A percentile compares a stretch with the other conserved stretches of the same genome.
phyloP scores from a whole-genome alignment of 30 jellyfish, hydroid and myxozoan species.

The Hydractinia echinata region DNA sequence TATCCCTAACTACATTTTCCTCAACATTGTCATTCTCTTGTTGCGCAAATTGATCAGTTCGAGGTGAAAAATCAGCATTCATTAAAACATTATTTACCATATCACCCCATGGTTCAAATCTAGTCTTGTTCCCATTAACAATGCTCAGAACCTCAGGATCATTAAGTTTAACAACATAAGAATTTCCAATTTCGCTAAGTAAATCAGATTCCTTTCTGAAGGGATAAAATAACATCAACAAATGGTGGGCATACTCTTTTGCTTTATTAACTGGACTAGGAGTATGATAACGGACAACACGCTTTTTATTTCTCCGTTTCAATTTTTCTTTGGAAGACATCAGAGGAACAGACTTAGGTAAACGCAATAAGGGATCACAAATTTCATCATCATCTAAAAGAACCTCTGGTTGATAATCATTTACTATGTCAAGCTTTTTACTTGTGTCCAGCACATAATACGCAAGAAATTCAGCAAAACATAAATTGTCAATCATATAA shows the following conservation, averaged over 20 bases:
- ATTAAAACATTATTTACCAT: background rate
- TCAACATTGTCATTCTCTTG: background rate
- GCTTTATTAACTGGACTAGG: background rate
- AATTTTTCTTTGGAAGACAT: background rate
- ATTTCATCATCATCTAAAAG: too few relatives aligned
- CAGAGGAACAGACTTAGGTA: background rate
- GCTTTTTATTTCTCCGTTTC: background rate
- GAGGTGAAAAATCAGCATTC: conserved; percentile 14
- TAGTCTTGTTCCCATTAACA: background rate
- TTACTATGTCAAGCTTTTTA: background rate
- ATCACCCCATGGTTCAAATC: conserved; percentile 14
- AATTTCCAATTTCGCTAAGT: too few relatives aligned
- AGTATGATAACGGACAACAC: conserved; percentile 11
- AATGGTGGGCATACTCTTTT: too few relatives aligned
- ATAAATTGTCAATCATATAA: background rate
- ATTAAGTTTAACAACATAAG: background rate
- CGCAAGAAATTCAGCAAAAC: conserved; percentile 3
- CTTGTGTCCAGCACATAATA: conserved; percentile 10
- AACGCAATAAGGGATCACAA: too few relatives aligned
- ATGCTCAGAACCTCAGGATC: background rate
- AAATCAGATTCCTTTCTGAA: too few relatives aligned
- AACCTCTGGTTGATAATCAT: conserved; percentile 1
- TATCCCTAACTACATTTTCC: background rate
- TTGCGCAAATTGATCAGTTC: background rate
- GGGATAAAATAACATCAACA: too few relatives aligned